A percentile compares a stretch with the other conserved stretches of the same genome.
Conservation (phyloP, 2,888 invertebrate species). For the Polyploca ridens region DNA sequence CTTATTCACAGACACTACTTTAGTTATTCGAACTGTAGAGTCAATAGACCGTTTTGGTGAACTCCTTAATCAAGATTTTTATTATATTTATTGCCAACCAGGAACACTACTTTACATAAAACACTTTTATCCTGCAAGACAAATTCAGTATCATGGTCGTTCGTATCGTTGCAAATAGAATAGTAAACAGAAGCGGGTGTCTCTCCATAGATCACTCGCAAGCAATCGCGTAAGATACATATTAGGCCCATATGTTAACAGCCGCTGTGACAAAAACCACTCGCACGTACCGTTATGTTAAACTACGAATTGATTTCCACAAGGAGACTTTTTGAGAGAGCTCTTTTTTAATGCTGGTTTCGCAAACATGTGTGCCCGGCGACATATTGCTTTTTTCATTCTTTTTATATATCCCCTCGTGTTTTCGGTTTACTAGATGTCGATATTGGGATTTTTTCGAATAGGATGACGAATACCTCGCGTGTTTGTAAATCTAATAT, state of each 20-base stretch:
- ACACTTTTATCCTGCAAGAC: conserved; percentile 15
- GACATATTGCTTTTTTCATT: conserved; percentile 77
- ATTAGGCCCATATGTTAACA: conserved; percentile 66
- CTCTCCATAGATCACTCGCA: conserved; percentile 50
- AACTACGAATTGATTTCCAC: conserved; percentile 70
- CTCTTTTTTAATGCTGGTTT: conserved; percentile 64
- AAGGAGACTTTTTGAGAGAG: conserved; percentile 60
- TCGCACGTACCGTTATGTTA: conserved; percentile 63
- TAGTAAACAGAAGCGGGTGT: conserved; percentile 45
- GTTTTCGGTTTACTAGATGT: conserved; percentile 63
- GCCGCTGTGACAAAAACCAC: conserved; percentile 61
- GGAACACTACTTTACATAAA: conserved; percentile 23
- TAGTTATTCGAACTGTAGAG: no score
- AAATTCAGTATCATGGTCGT: conserved; percentile 1
- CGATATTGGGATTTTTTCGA: conserved; percentile 64
- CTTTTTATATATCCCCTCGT: conserved; percentile 63
- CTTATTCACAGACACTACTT: no score
- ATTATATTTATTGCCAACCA: not conserved
- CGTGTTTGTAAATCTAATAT: conserved; percentile 53
- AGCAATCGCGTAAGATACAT: conserved; percentile 62
- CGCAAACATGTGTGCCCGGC: conserved; percentile 66
- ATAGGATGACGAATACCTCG: conserved; percentile 54
- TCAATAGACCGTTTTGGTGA: no score
- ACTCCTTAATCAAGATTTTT: no score
- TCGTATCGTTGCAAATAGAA: conserved; percentile 26